These are phyloP conservation scores for Halichoerus grypus DNA, from an alignment of 2,113 vertebrate species.

Conservation along the genomic window DNA sequence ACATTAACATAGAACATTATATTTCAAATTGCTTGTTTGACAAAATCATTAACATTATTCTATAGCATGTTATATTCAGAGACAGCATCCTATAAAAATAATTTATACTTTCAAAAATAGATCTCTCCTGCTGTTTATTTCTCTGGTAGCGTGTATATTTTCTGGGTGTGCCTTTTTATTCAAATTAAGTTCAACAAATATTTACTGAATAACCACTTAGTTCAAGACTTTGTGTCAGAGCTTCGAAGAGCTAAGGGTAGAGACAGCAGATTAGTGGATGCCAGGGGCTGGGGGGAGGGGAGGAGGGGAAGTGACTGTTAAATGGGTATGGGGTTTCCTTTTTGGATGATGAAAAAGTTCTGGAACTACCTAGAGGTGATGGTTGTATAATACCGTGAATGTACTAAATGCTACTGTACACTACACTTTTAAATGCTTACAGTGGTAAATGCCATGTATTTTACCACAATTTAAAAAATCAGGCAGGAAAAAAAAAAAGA, in stretches of 20 bases:
- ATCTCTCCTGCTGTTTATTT: conserved; percentile 13
- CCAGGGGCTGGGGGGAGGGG: accelerated
- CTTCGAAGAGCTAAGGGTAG: neutral
- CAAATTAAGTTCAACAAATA: conserved; percentile 40
- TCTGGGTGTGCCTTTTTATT: conserved; percentile 14
- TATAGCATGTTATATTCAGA: neutral
- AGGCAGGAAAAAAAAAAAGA: neutral
- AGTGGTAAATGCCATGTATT: neutral
- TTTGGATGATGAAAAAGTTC: neutral
- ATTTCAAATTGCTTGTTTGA: conserved; percentile 33
- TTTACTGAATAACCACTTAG: conserved; percentile 29
- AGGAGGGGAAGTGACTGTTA: neutral
- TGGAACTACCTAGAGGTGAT: neutral
- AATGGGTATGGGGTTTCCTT: neutral
- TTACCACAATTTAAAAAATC: neutral
- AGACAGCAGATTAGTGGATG: neutral
- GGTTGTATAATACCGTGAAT: neutral
- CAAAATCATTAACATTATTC: conserved; percentile 1
- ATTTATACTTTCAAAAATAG: conserved; percentile 8
- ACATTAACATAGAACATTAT: neutral
- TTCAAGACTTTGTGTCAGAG: neutral
- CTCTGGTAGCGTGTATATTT: conserved; percentile 3
- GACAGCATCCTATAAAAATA: conserved; percentile 35
- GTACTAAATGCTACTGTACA: neutral
- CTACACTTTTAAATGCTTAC: neutral